Evolutionary conservation across 2,113 vertebrate species (phyloP).

Genomic region (Columba livia): DNA sequence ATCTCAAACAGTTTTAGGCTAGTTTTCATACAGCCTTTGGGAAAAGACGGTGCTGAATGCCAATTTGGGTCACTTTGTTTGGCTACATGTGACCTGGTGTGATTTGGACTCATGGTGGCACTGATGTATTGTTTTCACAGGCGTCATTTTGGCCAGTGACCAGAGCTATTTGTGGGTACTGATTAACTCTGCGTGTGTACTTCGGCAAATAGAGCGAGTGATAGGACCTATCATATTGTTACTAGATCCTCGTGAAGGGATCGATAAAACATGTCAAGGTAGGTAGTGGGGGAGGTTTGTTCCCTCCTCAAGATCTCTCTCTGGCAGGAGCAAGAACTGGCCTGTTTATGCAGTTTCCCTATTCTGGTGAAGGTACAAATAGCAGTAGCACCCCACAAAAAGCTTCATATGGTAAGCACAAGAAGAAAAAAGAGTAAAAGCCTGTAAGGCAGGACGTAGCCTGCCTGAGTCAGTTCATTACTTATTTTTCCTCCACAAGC

Average conservation of each 20-base stretch:
- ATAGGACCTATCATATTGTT: background rate
- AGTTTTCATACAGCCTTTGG: background rate
- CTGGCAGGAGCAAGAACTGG: background rate
- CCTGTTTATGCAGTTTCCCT: background rate
- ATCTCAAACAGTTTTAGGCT: background rate
- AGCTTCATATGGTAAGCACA: background rate
- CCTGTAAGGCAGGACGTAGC: background rate
- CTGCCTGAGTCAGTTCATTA: background rate
- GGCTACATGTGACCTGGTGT: background rate
- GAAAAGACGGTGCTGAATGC: background rate
- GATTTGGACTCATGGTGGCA: background rate
- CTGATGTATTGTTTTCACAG: background rate
- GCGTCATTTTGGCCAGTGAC: fast-evolving
- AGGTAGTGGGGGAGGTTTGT: background rate
- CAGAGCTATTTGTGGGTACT: background rate
- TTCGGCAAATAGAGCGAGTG: background rate
- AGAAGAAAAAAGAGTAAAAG: background rate
- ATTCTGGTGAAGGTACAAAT: background rate
- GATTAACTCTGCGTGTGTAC: background rate
- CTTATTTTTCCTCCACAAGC: background rate
- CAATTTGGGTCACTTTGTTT: fast-evolving
- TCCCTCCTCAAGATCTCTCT: background rate
- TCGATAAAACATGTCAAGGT: fast-evolving
- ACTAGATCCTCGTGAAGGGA: background rate
- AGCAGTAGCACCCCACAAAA: background rate